phyloP scores from a whole-genome alignment of 2,888 invertebrate genomes.

The Orthosia gothica region DNA sequence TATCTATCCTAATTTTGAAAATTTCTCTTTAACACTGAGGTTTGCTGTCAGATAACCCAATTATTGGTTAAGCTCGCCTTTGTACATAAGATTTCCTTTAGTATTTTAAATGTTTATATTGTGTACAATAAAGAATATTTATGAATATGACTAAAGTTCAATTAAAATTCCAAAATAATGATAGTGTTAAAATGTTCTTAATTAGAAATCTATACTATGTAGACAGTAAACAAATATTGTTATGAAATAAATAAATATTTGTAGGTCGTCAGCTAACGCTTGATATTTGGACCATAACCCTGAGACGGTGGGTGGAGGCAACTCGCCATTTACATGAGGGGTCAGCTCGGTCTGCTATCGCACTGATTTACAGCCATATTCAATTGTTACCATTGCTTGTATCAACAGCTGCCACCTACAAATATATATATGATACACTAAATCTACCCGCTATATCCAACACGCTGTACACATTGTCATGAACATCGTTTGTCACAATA shows the following conservation, averaged over 20 bases:
- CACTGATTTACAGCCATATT: constrained; percentile 89
- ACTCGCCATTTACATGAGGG: constrained; percentile 86
- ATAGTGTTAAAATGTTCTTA: no score
- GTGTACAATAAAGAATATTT: no score
- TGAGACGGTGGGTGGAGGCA: constrained; percentile 78
- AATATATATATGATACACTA: constrained; percentile 80
- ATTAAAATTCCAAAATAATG: no score
- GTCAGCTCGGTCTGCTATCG: constrained; percentile 85
- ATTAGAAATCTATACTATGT: no score
- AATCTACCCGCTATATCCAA: constrained; percentile 62
- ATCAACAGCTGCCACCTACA: constrained; percentile 87
- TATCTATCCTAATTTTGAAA: no score
- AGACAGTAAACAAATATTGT: not conserved
- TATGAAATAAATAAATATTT: constrained; percentile 16
- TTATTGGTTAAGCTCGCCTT: no score
- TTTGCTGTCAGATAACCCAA: no score
- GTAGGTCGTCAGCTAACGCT: constrained; percentile 65
- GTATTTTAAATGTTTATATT: no score
- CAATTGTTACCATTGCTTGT: constrained; percentile 88
- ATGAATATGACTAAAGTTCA: not conserved
- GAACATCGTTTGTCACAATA: constrained; percentile 49
- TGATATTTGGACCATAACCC: constrained; percentile 73
- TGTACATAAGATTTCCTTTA: no score
- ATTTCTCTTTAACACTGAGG: no score
- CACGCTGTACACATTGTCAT: constrained; percentile 50